Evolutionary conservation across 2,113 vertebrate genomes (phyloP).

Genomic region (Caretta caretta): DNA sequence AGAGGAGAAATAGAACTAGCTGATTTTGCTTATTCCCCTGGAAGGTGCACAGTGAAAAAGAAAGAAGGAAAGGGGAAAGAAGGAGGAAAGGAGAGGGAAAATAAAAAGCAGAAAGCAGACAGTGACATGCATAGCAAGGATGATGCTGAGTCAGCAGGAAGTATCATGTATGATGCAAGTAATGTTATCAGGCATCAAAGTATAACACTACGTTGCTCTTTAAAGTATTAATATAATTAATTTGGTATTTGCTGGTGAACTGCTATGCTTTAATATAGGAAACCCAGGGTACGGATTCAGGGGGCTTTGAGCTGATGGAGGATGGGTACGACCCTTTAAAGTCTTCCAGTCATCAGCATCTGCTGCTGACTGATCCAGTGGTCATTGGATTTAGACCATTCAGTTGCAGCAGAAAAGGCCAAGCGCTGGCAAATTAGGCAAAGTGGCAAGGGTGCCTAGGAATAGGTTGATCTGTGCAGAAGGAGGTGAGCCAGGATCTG

Average conservation of each 20-base stretch:
- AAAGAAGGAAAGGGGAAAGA: background rate
- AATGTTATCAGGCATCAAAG: background rate
- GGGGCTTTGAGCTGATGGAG: background rate
- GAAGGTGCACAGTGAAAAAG: background rate
- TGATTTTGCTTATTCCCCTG: background rate
- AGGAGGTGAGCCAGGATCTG: background rate
- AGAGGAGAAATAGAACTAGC: background rate
- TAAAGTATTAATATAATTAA: background rate
- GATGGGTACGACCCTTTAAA: background rate
- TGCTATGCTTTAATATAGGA: background rate
- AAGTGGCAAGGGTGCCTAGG: background rate
- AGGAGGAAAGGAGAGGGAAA: background rate
- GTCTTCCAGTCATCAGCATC: background rate
- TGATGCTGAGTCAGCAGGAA: conserved; percentile 53
- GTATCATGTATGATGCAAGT: background rate
- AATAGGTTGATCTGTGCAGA: background rate
- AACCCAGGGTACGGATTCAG: background rate
- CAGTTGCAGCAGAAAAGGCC: background rate
- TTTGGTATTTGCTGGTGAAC: background rate
- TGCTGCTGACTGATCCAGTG: background rate
- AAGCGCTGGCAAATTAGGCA: background rate
- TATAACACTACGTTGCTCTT: conserved; percentile 3
- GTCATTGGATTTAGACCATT: background rate
- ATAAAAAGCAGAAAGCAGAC: background rate
- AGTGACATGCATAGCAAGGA: background rate